Base-by-base conservation (phyloP, 2,888 invertebrate genomes). In the Sipha maydis region DNA sequence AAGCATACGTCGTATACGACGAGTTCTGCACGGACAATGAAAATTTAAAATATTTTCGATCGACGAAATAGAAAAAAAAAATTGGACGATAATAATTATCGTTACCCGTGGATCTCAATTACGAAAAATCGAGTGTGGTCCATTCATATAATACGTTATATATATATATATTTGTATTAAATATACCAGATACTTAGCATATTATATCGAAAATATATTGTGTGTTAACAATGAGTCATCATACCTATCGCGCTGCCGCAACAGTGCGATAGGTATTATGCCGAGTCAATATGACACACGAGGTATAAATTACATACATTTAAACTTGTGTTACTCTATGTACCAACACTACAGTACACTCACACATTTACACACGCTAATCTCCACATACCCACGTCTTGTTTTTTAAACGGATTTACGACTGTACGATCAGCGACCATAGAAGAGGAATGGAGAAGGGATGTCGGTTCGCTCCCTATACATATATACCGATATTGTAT, bases 201-300 rank as follows among this genome's bases (percentile, higher is more conserved):
- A 14, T 14, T 48, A 48, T 48, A 48, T 48, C 48, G 14, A 48
- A 48, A 14, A 2, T 48, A 14, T 48, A n/a, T 75, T 61, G n/a
- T 76, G 31, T 71, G 78, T 78, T 69, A 85, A 85, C 85, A 85
- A 85, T 85, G 85, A 85, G 69, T 85, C 78, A 67, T 85, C 85
- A 54, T 71, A 85, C 34, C 54, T n/a, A 76, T 34, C 34, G 9
- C 38, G 19, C 19, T 28, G 67, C 41, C 56, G n/a, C 17, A 25
- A 76, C 71, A 71, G 54, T n/a, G 28, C 28, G 54, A 54, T 61
- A 61, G 48, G 48, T n/a, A 78, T 48, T 48, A 48, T n/a, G 38
- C 54, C 54, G 78, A 78, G 25, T 76, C 38, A 76, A 54, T 48
- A 28, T 28, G 48, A 78, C 48, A 78, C 41, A 28, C 38, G 41